Percentiles rank a stretch among this genome's conserved stretches.
Evolutionary conservation across 2,113 vertebrate species (phyloP).

Genomic region (Telmatochromis bifrenatus): DNA sequence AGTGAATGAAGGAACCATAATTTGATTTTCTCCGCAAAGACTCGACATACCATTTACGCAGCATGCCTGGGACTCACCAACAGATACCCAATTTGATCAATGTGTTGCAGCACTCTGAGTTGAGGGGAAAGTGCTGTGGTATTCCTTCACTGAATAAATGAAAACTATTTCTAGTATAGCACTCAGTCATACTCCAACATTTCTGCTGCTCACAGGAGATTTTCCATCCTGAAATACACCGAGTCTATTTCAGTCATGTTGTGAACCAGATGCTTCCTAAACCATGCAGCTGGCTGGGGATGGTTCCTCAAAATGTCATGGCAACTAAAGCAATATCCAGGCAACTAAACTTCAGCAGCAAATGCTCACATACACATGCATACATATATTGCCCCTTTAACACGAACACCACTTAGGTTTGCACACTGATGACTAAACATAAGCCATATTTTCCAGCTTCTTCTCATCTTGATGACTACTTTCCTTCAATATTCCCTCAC

Average conservation of each 20-base stretch:
- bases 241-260: neutral
- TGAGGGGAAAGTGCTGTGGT: neutral
- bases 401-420: neutral
- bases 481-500: neutral
- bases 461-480: neutral
- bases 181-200: neutral
- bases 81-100: neutral
- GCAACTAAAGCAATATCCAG: slow-evolving; percentile 38
- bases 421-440: neutral
- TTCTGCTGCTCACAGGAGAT: slow-evolving; percentile 8
- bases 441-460: neutral
- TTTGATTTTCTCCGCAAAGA: neutral
- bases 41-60: neutral
- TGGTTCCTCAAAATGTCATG: slow-evolving; percentile 27
- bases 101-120: neutral
- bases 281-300: neutral
- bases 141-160: neutral
- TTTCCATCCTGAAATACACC: slow-evolving; percentile 7
- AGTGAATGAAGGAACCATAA: neutral
- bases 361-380: neutral
- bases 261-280: slow-evolving; percentile 1
- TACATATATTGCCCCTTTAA: neutral
- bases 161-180: slow-evolving; percentile 2
- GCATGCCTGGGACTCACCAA: neutral
- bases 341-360: neutral